Evolutionary conservation across 2,797 vertebrate species (phyloP).

Genomic region (Esox masquinongy): DNA sequence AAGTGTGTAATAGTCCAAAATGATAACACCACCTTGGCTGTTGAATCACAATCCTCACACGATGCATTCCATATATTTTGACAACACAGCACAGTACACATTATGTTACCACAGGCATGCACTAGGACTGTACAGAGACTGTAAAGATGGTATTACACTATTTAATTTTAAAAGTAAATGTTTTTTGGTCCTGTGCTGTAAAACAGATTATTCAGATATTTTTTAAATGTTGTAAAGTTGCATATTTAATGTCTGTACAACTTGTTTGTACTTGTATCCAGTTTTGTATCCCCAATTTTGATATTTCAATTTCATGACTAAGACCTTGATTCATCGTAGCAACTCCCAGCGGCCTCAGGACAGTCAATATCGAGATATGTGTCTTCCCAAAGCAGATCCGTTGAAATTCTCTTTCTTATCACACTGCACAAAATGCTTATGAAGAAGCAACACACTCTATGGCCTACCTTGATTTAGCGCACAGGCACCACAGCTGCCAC

Average conservation of each 20-base stretch:
- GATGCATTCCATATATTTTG: conserved; percentile 76
- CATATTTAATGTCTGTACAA: not conserved
- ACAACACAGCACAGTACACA: conserved; percentile 76
- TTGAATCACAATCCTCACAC: conserved; percentile 61
- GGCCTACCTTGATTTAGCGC: too few species aligned
- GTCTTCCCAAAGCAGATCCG: too few species aligned
- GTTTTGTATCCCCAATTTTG: not conserved
- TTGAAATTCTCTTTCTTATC: too few species aligned
- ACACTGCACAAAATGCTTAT: too few species aligned
- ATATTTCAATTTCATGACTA: not conserved
- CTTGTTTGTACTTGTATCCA: too few species aligned
- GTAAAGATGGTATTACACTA: conserved; percentile 47
- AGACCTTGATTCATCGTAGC: not conserved
- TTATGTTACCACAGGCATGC: conserved; percentile 76
- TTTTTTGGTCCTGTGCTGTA: conserved; percentile 10
- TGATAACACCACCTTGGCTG: conserved; percentile 64
- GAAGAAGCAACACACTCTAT: too few species aligned
- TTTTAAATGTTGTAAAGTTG: not conserved
- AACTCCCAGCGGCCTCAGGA: too few species aligned
- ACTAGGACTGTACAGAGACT: conserved; percentile 73
- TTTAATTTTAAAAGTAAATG: not conserved
- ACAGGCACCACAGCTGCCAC: too few species aligned
- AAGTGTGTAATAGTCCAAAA: conserved; percentile 36
- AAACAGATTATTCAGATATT: not conserved
- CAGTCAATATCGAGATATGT: too few species aligned